Percentiles rank a stretch among this genome's conserved stretches.
These are phyloP conservation scores for Perognathus longimembris DNA, from an alignment of 2,113 vertebrate species.

Conservation along the genomic window DNA sequence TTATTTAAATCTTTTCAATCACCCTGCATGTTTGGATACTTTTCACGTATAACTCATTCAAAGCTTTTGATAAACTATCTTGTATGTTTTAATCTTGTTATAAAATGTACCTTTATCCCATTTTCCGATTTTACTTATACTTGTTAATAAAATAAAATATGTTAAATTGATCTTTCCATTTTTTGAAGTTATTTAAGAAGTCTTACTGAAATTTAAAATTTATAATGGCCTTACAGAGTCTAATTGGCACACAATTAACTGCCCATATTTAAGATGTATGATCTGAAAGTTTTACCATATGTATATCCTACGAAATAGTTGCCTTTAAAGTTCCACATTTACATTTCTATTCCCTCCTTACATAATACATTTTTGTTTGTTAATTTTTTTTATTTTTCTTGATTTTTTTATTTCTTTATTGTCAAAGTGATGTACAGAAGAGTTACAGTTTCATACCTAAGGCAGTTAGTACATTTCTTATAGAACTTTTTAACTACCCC, in stretches of 20 bases:
- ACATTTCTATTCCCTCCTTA: not conserved
- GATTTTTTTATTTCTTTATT: too few species aligned
- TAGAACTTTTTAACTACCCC: too few species aligned
- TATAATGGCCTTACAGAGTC: not conserved
- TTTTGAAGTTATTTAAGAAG: not conserved
- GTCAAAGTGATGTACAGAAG: too few species aligned
- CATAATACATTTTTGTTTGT: not conserved
- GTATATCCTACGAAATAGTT: not conserved
- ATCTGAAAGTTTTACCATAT: not conserved
- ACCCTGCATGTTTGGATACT: not conserved
- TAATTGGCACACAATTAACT: not conserved
- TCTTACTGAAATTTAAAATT: not conserved
- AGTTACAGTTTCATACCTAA: too few species aligned
- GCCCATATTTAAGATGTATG: not conserved
- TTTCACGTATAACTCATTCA: not conserved
- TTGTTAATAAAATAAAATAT: not conserved
- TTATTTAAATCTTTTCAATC: not conserved
- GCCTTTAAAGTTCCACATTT: not conserved
- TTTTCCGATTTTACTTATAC: not conserved
- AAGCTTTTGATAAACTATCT: not conserved
- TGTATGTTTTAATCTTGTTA: not conserved
- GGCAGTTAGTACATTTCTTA: too few species aligned
- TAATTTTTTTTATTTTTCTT: too few species aligned
- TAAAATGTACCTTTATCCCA: not conserved
- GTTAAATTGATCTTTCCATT: not conserved